Evolutionary conservation across 1,140 invertebrate genomes (phyloP).

Genomic region (Saxidomus purpurata): DNA sequence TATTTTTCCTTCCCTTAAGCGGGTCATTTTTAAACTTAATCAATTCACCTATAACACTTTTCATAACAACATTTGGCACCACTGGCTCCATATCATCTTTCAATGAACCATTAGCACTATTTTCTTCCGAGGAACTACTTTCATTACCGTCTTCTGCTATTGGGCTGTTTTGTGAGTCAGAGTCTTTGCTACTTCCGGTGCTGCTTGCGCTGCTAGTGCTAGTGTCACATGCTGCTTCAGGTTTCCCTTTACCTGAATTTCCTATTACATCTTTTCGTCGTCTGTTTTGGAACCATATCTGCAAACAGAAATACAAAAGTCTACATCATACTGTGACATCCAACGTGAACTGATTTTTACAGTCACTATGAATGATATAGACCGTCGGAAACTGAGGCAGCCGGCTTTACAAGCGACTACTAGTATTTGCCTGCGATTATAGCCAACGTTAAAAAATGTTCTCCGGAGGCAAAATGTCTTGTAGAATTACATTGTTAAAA

Average conservation of each 20-base stretch:
- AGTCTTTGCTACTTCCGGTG: constrained; percentile 60
- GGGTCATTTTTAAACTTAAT: constrained; percentile 80
- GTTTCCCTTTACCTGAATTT: constrained; percentile 62
- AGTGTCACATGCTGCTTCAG: constrained; percentile 63
- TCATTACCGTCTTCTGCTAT: constrained; percentile 33
- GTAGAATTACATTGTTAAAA: too few species aligned
- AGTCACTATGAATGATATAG: too few species aligned
- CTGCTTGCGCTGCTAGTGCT: constrained; percentile 57
- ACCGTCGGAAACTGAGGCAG: too few species aligned
- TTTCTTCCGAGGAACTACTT: constrained; percentile 60
- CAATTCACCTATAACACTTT: constrained; percentile 81
- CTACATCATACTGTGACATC: too few species aligned
- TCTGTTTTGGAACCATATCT: constrained; percentile 85
- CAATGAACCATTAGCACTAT: constrained; percentile 7
- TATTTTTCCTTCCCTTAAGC: constrained; percentile 77
- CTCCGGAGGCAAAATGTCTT: too few species aligned
- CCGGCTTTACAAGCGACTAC: too few species aligned
- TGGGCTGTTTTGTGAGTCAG: constrained; percentile 52
- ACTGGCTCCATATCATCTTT: constrained; percentile 65
- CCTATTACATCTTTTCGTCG: constrained; percentile 83
- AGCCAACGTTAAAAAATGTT: too few species aligned
- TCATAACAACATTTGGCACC: constrained; percentile 80
- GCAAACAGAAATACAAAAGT: too few species aligned
- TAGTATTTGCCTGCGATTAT: too few species aligned
- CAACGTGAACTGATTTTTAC: too few species aligned